Evolutionary conservation across 2,888 invertebrate species (phyloP).

Genomic region (Athalia rosae): DNA sequence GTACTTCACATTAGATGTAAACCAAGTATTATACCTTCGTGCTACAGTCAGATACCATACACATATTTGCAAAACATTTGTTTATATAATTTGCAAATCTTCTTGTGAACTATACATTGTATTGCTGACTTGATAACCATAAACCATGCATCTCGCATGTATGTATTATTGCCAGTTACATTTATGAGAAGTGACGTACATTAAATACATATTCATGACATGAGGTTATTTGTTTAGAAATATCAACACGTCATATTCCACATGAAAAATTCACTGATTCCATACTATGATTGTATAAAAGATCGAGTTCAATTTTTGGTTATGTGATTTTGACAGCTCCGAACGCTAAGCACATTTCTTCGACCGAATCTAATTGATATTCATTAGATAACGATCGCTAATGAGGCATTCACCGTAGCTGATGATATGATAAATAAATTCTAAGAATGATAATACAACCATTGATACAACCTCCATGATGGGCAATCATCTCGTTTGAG

Average conservation of each 20-base stretch:
- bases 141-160: neutral
- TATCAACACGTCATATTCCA: neutral
- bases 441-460: conserved; percentile 44
- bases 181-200: no score
- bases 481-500: conserved; percentile 63
- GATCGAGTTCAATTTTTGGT: conserved; percentile 3
- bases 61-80: neutral
- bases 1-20: neutral
- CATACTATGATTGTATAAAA: neutral
- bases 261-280: neutral
- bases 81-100: neutral
- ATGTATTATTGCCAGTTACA: no score
- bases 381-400: neutral
- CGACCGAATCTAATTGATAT: neutral
- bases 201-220: no score
- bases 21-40: neutral
- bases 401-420: conserved; percentile 5
- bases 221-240: no score
- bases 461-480: conserved; percentile 64
- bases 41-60: neutral
- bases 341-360: neutral
- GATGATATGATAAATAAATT: conserved; percentile 31
- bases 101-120: neutral
- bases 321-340: conserved; percentile 26
- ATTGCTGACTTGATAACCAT: conserved; percentile 1